Conservation (phyloP, 1,140 invertebrate genomes). For the Drosophila chauvacae region DNA sequence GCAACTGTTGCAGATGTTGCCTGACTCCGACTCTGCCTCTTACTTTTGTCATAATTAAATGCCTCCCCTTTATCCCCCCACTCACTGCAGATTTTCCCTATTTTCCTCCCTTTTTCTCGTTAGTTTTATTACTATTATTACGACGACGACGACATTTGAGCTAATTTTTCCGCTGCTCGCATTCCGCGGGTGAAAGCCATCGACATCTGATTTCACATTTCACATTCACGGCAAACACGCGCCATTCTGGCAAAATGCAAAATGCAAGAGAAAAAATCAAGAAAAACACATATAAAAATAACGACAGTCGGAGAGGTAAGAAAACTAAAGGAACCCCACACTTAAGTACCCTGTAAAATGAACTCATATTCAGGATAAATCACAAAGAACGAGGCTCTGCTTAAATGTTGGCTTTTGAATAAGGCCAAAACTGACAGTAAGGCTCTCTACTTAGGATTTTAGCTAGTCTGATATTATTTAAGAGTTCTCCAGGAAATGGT, state of each 20-base stretch:
- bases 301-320: conserved; percentile 3
- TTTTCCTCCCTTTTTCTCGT: conserved; percentile 25
- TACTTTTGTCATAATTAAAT: conserved; percentile 75
- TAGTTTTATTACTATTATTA: conserved; percentile 45
- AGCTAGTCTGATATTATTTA: neutral
- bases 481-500: neutral
- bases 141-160: conserved; percentile 62
- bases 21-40: conserved; percentile 18
- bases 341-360: neutral
- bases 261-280: conserved; percentile 31
- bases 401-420: neutral
- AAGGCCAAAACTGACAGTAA: neutral
- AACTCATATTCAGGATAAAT: neutral
- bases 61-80: neutral
- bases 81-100: conserved; percentile 52
- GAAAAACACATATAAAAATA: conserved; percentile 28
- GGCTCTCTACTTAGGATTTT: neutral
- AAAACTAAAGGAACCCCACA: neutral
- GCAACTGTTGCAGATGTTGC: conserved; percentile 20
- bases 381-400: neutral
- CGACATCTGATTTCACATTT: conserved; percentile 25
- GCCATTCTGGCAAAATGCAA: conserved; percentile 60
- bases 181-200: conserved; percentile 76
- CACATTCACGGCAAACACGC: conserved; percentile 59
- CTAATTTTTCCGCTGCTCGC: conserved; percentile 67